Conservation (phyloP, 1,140 invertebrate genomes). For the Caenorhabditis brenneri region DNA sequence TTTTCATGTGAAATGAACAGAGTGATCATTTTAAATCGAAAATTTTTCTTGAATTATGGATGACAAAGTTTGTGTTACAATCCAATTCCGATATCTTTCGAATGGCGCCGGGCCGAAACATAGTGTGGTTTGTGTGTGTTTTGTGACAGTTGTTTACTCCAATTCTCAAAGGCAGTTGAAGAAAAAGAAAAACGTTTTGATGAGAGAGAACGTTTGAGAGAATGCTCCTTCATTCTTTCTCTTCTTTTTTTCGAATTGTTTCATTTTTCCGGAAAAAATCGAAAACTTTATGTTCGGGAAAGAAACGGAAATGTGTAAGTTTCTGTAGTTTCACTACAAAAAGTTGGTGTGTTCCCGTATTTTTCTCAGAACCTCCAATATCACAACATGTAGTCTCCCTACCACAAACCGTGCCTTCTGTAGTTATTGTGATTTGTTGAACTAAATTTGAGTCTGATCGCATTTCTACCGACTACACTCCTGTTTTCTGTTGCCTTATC, state of each 20-base stretch:
- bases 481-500: conserved; percentile 19
- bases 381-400: neutral
- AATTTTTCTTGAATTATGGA: too few species aligned
- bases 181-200: neutral
- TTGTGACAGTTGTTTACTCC: conserved; percentile 31
- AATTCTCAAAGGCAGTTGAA: neutral
- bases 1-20: conserved; percentile 23
- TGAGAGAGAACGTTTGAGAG: neutral
- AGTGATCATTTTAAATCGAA: too few species aligned
- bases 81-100: neutral
- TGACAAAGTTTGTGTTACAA: neutral
- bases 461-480: neutral
- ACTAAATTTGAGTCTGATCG: conserved; percentile 6
- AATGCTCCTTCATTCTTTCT: neutral
- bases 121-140: conserved; percentile 12
- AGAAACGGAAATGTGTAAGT: too few species aligned
- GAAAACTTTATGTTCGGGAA: too few species aligned
- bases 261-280: too few species aligned
- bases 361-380: neutral
- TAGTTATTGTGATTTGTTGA: neutral
- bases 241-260: neutral
- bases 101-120: neutral
- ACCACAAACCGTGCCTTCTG: neutral
- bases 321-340: too few species aligned
- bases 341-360: neutral